phyloP scores from a whole-genome alignment of 2,113 vertebrate species.

The Nothocercus nigrocapillus region DNA sequence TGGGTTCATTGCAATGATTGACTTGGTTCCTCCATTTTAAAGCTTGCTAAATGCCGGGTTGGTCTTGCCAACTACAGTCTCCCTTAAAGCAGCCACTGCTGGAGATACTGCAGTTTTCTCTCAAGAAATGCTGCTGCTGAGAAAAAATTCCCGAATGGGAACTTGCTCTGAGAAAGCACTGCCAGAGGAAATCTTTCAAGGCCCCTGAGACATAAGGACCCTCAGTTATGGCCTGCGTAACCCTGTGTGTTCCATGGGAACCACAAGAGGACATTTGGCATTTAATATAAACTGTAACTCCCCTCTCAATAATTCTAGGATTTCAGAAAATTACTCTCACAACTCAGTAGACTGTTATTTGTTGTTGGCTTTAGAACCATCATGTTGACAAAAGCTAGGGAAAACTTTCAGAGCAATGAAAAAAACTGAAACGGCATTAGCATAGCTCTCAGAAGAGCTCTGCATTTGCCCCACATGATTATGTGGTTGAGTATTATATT shows the following conservation, averaged over 20 bases:
- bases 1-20: background rate
- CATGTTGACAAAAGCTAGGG: background rate
- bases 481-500: background rate
- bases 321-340: constrained; percentile 10
- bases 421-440: background rate
- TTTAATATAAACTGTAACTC: constrained; percentile 3
- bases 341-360: constrained; percentile 2
- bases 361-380: background rate
- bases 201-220: background rate
- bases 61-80: background rate
- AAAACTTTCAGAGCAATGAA: background rate
- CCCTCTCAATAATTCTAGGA: background rate
- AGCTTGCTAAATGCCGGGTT: background rate
- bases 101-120: background rate
- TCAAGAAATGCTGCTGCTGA: background rate
- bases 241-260: background rate
- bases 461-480: background rate
- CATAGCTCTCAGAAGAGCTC: background rate
- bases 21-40: background rate
- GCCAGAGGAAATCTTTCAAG: background rate
- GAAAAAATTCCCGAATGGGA: background rate
- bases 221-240: background rate
- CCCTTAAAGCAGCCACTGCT: background rate
- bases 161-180: background rate
- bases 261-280: background rate